A percentile compares a stretch with the other conserved stretches of the same genome.
Conservation (phyloP, 1,140 invertebrate species). For the Aporrectodea caliginosa region DNA sequence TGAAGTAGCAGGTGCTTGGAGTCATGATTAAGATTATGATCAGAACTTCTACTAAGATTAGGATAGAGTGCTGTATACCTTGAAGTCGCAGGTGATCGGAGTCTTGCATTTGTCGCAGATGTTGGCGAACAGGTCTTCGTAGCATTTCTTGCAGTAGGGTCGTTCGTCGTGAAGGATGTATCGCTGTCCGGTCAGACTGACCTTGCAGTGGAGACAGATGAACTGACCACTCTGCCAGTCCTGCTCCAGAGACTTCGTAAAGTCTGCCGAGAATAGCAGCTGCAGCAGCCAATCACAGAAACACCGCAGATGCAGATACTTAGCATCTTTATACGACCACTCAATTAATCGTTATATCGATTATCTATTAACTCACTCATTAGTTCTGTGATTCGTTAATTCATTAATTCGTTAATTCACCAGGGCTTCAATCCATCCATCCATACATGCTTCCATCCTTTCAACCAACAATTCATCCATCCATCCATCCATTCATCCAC, state of each 20-base stretch:
- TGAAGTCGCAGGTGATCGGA: conserved; percentile 97
- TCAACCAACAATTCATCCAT: no score
- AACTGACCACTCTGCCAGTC: conserved; percentile 97
- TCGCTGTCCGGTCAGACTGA: conserved; percentile 96
- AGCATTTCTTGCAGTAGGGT: conserved; percentile 98
- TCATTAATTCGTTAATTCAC: no score
- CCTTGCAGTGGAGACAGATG: conserved; percentile 93
- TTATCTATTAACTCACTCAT: no score
- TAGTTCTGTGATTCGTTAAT: no score
- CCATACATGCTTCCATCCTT: background rate
- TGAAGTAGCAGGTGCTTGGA: no score
- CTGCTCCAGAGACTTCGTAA: conserved; percentile 12
- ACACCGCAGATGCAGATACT: no score
- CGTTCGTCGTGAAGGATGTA: conserved; percentile 98
- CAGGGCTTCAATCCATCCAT: background rate
- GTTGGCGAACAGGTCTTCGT: conserved; percentile 97
- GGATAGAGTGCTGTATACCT: conserved; percentile 64
- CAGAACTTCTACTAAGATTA: no score
- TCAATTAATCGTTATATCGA: no score
- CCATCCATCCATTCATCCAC: no score
- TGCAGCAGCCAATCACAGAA: background rate
- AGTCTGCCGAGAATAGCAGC: conserved; percentile 11
- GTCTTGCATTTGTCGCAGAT: conserved; percentile 97
- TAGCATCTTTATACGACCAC: no score
- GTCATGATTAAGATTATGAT: no score